Conservation (phyloP, 2,797 vertebrate genomes). For the Poecilia picta region DNA sequence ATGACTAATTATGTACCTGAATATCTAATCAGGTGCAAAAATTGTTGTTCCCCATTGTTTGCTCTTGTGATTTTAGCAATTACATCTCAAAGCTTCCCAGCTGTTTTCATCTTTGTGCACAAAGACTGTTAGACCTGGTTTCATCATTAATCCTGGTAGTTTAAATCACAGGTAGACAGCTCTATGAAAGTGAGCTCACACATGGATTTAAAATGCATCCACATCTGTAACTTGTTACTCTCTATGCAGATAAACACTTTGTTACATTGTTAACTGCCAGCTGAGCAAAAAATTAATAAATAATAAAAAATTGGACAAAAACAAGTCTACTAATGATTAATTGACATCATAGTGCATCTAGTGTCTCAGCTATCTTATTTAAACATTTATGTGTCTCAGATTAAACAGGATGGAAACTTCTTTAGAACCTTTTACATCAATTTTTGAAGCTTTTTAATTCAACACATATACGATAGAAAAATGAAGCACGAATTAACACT, state of each 20-base stretch:
- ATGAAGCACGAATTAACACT: neutral
- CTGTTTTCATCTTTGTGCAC: neutral
- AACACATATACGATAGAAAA: neutral
- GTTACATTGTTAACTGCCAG: neutral
- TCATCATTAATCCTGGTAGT: neutral
- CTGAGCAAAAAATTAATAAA: neutral
- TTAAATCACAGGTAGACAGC: neutral
- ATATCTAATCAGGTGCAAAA: neutral
- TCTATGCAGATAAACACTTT: neutral
- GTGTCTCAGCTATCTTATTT: neutral
- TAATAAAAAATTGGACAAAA: neutral
- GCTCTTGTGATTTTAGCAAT: neutral
- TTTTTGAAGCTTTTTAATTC: neutral
- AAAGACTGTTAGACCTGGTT: neutral
- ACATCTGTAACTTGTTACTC: neutral
- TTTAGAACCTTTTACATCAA: neutral
- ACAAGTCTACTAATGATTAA: constrained; percentile 1
- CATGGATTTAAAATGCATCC: constrained; percentile 1
- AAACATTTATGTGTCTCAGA: neutral
- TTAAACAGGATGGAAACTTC: neutral
- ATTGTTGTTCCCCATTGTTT: neutral
- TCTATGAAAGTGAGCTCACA: neutral
- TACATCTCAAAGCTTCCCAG: neutral
- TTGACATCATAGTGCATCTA: neutral
- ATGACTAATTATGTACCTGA: neutral